Base-by-base conservation (phyloP, 2,113 vertebrate genomes). In the Sylvilagus bachmani region DNA sequence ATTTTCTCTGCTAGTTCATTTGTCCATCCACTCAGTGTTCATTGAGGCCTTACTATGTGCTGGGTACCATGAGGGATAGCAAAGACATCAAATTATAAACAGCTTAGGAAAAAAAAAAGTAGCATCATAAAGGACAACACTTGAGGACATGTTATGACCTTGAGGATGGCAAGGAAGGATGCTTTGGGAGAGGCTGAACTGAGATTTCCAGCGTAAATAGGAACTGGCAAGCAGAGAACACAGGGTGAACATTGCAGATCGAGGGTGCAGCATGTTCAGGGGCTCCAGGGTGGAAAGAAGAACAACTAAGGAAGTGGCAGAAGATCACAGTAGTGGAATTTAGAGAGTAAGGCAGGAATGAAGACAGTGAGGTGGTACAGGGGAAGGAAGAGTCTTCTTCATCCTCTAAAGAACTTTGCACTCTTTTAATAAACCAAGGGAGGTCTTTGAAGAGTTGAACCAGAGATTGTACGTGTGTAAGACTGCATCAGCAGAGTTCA, bases 81-180 rank as follows among this genome's bases (percentile, higher is more conserved):
- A 77, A 66, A 84, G 53, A 67, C 19, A 84, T 4, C 11, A 67
- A 71, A 84, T 86, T 74, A 89, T 89, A 74, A 62, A 66, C 53
- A 24, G 4, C 17, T 94, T 95, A 44, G 44, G 44, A 44, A 44
- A 6, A 44, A 88, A 96, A 88, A 96, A 92, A 53, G 14, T 14
- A 36, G 4, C 78, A 38, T 82, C 64, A 73, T 64, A 80, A 84
- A 82, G 74, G 29, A 49, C 16, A 64, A 33, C n/a, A 9, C 22
- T 93, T 74, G 6, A 44, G 10, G 14, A 58, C 2, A 17, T 58
- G 79, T 55, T 73, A 31, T 95, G 70, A 51, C 38, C 10, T 61
- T 77, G 16, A 51, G 51, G 4, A 14, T 90, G 16, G 53, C 24
- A 94, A 84, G 61, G 21, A 91, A 78, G 79, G 38, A 81, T 7